Percentiles rank a stretch among this genome's conserved stretches.
Evolutionary conservation across 2,113 vertebrate species (phyloP).

Genomic region (Phalacrocorax aristotelis): DNA sequence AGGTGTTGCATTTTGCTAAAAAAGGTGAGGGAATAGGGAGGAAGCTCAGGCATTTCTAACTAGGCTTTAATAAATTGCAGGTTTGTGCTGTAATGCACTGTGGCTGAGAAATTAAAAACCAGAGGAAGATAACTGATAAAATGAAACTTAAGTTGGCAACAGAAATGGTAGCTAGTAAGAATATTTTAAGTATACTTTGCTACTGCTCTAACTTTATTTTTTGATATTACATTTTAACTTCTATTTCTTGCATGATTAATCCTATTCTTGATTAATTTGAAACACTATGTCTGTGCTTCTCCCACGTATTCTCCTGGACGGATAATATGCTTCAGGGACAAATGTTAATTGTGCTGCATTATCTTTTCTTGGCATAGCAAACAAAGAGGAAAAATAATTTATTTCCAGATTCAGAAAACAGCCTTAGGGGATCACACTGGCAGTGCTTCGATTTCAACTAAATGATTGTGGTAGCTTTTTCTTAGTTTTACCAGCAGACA

Average conservation of each 20-base stretch:
- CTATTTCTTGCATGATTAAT: constrained; percentile 70
- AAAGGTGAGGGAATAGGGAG: neutral
- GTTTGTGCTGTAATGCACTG: neutral
- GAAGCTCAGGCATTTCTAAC: neutral
- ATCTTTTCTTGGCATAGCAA: constrained; percentile 56
- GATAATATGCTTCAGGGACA: constrained; percentile 52
- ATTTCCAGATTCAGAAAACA: constrained; percentile 16
- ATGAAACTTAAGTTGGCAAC: neutral
- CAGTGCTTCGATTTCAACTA: neutral
- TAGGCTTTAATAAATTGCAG: neutral
- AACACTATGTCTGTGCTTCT: constrained; percentile 8
- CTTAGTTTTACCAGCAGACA: constrained; percentile 3
- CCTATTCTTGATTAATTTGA: constrained; percentile 66
- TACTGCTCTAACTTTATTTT: constrained; percentile 39
- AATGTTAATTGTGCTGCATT: constrained; percentile 60
- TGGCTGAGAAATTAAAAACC: neutral
- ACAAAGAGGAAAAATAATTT: constrained; percentile 42
- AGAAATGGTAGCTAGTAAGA: constrained; percentile 33
- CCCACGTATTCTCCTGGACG: constrained; percentile 40
- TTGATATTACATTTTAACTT: constrained; percentile 65
- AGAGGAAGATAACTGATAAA: constrained; percentile 4
- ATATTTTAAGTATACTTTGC: constrained; percentile 60
- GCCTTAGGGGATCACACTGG: constrained; percentile 9
- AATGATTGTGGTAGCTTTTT: neutral
- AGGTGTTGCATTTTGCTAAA: neutral